Conservation (phyloP, 37 sponge, comb jelly and placozoan genomes). For the Agelas oroides region DNA sequence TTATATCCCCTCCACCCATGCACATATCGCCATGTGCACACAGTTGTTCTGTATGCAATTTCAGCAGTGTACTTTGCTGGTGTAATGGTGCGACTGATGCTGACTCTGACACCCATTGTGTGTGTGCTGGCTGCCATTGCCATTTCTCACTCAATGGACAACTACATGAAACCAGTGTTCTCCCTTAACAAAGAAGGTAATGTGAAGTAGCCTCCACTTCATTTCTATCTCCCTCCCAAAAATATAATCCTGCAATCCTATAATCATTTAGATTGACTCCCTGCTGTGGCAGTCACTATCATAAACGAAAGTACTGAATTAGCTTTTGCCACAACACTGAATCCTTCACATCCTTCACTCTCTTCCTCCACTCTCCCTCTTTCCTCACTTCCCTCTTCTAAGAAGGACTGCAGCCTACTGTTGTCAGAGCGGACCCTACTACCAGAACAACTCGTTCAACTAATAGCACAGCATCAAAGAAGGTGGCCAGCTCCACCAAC, state of each 20-base stretch:
- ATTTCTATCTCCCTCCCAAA: too few species aligned
- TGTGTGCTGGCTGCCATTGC: conserved; percentile 92
- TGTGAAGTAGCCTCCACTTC: too few species aligned
- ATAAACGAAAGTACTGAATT: too few species aligned
- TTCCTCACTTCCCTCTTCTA: neutral
- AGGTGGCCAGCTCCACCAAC: conserved; percentile 40
- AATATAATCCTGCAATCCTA: too few species aligned
- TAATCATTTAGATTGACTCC: too few species aligned
- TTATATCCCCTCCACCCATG: neutral
- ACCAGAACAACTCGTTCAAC: too few species aligned
- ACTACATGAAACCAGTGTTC: conserved; percentile 69
- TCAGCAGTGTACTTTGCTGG: conserved; percentile 99
- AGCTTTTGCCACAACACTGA: too few species aligned
- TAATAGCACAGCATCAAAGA: conserved; percentile 23
- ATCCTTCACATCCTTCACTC: too few species aligned
- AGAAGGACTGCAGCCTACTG: conserved; percentile 37
- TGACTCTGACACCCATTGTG: conserved; percentile 98
- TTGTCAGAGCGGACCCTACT: too few species aligned
- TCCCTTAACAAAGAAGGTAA: conserved; percentile 44
- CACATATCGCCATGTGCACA: neutral
- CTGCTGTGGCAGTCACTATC: too few species aligned
- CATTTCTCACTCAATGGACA: conserved; percentile 86
- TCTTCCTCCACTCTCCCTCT: too few species aligned
- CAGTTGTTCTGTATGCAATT: conserved; percentile 98
- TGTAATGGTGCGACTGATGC: conserved; percentile 99